Evolutionary conservation across 2,113 vertebrate species (phyloP).

Genomic region (Aleadryas rufinucha): DNA sequence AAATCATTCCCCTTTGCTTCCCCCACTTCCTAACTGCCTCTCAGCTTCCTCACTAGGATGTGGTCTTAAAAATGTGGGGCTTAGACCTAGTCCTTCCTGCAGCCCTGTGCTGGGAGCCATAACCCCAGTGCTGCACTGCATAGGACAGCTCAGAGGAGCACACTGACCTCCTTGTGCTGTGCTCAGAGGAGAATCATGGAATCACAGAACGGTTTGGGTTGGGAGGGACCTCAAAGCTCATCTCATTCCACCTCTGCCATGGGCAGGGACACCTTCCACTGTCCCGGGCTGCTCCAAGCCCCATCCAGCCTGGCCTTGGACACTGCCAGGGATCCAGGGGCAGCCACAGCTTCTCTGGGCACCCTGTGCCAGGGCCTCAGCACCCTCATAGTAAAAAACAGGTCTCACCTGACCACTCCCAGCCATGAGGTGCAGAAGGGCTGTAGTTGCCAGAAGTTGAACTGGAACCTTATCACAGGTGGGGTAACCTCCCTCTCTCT

Average conservation of each 20-base stretch:
- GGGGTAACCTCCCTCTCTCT: neutral
- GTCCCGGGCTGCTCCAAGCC: rapidly evolving
- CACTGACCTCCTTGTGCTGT: neutral
- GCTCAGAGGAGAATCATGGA: neutral
- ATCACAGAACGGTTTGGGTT: neutral
- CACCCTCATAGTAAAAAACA: neutral
- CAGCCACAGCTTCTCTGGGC: neutral
- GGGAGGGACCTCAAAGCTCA: neutral
- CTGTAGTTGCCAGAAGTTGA: neutral
- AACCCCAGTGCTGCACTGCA: neutral
- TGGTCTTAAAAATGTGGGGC: rapidly evolving
- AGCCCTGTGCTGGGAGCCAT: neutral
- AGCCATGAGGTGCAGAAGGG: neutral
- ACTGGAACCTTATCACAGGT: neutral
- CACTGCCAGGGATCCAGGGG: neutral
- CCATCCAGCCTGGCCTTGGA: rapidly evolving
- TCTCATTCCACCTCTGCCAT: neutral
- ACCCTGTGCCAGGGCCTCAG: neutral
- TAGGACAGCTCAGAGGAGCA: neutral
- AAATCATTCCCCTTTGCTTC: neutral
- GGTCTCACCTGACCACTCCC: neutral
- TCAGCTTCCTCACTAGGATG: neutral
- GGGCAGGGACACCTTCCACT: neutral
- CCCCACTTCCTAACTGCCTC: neutral
- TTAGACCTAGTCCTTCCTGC: neutral